Evolutionary conservation across 2,888 invertebrate genomes (phyloP), one percentile per base, ranked within the genome.

Genomic region (Luffia ferchaultella): DNA sequence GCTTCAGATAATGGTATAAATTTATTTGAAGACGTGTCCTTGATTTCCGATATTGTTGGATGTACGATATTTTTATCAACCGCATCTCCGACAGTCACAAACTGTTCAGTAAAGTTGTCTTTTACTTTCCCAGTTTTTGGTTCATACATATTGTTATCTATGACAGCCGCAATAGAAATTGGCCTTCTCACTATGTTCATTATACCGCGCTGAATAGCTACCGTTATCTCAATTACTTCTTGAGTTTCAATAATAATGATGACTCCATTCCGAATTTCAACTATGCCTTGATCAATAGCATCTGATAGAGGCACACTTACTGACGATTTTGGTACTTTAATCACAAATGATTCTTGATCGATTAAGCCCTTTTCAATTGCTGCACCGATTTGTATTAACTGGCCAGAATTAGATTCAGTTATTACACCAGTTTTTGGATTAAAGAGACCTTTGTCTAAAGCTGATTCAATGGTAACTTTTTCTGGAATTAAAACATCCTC

Each of bases 1-100:
- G 94, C 93, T 67, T 93, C 91, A 45, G 89, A 87, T 47, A 96
- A 79, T 2, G 92, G 87, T 1, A 96, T 71, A 57, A 90, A 90
- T 57, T 88, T 87, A 50, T 92, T 89, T 46, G 88, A 87, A 60
- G 88, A 86, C 0, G 91, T 90, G 66, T 95, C 93, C 67, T 91
- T 91, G 56, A 95, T 90, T 70, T 92, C 88, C 2, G 93, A 92
- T 57, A 93, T 91, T 54, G 90, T 90, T 1, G 93, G 90, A 72
- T 95, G 93, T 20, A 96, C 87, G 55, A 95, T 88, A 59, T 92
- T 91, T 61, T 92, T 87, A 57, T 90, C 87, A 46, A 95, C 89
- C 1, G 93, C 92, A 63, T 93, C 93, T 48, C 89, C 86, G 17
- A 96, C 85, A 58, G 89, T 86, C 1, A 95, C 83, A 57, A 88